Conservation (phyloP, 1,140 invertebrate species). For the Drosophila ficusphila region DNA sequence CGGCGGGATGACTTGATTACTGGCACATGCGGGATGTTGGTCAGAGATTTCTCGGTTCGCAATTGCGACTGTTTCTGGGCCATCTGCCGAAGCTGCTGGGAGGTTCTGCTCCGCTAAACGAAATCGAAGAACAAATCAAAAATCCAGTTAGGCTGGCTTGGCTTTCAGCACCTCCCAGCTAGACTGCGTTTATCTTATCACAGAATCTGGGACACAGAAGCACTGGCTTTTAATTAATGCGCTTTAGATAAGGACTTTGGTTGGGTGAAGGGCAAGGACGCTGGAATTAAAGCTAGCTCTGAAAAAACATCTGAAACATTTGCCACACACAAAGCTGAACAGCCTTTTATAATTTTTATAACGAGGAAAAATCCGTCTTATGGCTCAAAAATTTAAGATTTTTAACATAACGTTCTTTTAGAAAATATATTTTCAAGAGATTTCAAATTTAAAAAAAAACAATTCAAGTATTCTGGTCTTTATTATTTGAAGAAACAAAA, state of each 20-base stretch:
- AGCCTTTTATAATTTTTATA: no score
- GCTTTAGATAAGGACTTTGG: slow-evolving; percentile 38
- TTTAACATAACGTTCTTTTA: no score
- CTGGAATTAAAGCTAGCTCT: slow-evolving; percentile 7
- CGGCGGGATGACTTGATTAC: slow-evolving; percentile 28
- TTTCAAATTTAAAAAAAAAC: no score
- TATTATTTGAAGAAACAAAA: no score
- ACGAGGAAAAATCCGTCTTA: no score
- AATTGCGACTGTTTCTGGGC: slow-evolving; percentile 21
- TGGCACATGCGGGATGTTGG: slow-evolving; percentile 35
- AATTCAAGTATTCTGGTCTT: no score
- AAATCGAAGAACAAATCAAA: slow-evolving; percentile 12
- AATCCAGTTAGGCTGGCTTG: slow-evolving; percentile 19
- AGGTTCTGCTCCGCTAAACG: not conserved
- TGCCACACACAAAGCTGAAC: no score
- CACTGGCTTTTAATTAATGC: slow-evolving; percentile 49
- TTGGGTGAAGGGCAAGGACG: not conserved
- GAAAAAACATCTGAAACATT: no score
- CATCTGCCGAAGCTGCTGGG: slow-evolving; percentile 13
- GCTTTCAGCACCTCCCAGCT: slow-evolving; percentile 34
- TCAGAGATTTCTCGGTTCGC: slow-evolving; percentile 27
- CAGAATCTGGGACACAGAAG: slow-evolving; percentile 45
- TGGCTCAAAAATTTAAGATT: no score
- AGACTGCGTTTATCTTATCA: slow-evolving; percentile 54
- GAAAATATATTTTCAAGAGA: not conserved